Conservation (phyloP, 2,888 invertebrate species). For the Cybosia mesomella region DNA sequence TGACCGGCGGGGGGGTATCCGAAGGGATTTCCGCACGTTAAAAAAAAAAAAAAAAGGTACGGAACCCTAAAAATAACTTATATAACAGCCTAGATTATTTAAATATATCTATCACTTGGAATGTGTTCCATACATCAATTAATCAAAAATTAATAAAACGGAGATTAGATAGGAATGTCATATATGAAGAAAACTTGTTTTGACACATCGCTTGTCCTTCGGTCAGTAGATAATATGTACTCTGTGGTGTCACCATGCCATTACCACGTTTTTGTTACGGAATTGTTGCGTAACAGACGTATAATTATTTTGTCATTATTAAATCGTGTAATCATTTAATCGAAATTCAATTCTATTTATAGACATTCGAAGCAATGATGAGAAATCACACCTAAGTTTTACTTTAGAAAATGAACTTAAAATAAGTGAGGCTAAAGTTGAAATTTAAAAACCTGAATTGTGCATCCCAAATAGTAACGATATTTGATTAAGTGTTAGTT, state of each 20-base stretch:
- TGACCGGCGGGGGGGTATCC: no score
- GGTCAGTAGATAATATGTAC: not conserved
- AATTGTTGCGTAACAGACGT: not conserved
- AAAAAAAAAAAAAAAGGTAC: no score
- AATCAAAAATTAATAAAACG: slow-evolving; percentile 4
- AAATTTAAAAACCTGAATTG: no score
- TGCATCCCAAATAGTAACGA: no score
- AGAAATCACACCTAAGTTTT: no score
- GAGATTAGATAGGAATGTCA: not conserved
- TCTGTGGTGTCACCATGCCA: slow-evolving; percentile 1
- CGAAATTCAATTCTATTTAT: not conserved
- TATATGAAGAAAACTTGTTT: not conserved
- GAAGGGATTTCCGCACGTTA: no score
- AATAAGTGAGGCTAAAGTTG: no score
- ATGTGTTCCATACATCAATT: not conserved
- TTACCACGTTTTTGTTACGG: not conserved
- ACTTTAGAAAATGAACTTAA: no score
- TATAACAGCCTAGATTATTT: not conserved
- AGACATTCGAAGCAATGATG: no score
- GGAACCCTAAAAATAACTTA: not conserved
- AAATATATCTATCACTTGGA: not conserved
- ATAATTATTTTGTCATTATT: not conserved
- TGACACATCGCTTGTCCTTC: not conserved
- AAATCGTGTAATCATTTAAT: not conserved
- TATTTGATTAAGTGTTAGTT: no score